Percentiles rank a stretch among this genome's conserved stretches.
Conservation (phyloP, 1,140 invertebrate species). For the Cyphomyrmex costatus region DNA sequence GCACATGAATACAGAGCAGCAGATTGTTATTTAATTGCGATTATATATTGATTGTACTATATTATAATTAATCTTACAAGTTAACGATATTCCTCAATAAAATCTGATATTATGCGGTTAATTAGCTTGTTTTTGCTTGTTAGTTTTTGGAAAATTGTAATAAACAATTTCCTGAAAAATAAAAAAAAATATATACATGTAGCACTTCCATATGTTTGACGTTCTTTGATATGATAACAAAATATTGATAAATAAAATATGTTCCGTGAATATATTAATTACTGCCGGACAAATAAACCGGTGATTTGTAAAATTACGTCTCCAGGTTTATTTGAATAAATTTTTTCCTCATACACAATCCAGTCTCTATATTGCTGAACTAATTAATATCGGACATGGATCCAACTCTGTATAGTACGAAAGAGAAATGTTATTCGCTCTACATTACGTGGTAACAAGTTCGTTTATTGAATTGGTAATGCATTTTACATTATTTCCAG, state of each 20-base stretch:
- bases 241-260: not conserved
- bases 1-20: slow-evolving; percentile 4
- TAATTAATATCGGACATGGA: slow-evolving; percentile 48
- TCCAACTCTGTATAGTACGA: not conserved
- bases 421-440: slow-evolving; percentile 45
- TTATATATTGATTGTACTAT: slow-evolving; percentile 29
- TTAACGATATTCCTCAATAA: not conserved
- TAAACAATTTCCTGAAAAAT: not conserved
- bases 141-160: not conserved
- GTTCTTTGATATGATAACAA: not conserved
- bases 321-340: slow-evolving; percentile 29
- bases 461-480: slow-evolving; percentile 61
- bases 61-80: slow-evolving; percentile 28
- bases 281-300: not conserved
- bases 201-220: not conserved
- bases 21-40: slow-evolving; percentile 36
- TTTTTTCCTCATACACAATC: slow-evolving; percentile 32
- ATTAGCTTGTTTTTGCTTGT: not conserved
- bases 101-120: not conserved
- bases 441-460: slow-evolving; percentile 27
- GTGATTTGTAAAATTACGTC: slow-evolving; percentile 50
- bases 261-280: slow-evolving; percentile 28
- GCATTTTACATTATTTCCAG: slow-evolving; percentile 58
- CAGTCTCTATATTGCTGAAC: not conserved
- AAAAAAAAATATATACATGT: too few species aligned